These are phyloP conservation scores for Cyprinella venusta DNA, from an alignment of 2,797 vertebrate genomes.

Conservation along the genomic window DNA sequence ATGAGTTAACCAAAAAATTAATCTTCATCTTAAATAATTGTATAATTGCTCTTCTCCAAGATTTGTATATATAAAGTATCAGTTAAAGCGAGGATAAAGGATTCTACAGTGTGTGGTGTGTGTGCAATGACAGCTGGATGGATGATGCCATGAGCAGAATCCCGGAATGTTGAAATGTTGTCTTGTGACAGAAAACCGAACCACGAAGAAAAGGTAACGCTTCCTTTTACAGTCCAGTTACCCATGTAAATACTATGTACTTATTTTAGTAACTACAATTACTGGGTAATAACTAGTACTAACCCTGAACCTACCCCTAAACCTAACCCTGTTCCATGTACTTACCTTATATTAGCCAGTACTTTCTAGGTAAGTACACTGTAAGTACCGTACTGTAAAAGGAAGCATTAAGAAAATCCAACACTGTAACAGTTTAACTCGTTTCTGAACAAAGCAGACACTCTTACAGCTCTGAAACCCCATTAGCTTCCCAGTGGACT, in stretches of 20 bases:
- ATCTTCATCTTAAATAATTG: background rate
- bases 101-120: background rate
- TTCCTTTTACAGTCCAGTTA: too few species aligned
- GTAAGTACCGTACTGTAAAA: too few species aligned
- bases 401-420: too few species aligned
- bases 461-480: background rate
- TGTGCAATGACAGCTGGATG: background rate
- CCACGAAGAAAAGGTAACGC: too few species aligned
- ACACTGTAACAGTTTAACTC: background rate
- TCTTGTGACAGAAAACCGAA: background rate
- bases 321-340: too few species aligned
- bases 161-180: background rate
- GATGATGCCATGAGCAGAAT: background rate
- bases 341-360: too few species aligned
- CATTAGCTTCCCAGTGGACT: background rate
- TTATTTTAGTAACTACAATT: too few species aligned
- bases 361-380: too few species aligned
- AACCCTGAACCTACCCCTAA: too few species aligned
- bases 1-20: background rate
- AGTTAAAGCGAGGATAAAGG: background rate
- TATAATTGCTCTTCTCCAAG: too few species aligned
- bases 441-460: background rate
- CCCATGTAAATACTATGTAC: too few species aligned
- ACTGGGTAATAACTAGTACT: too few species aligned
- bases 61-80: background rate